Evolutionary conservation across 1,140 invertebrate genomes (phyloP).

Genomic region (Atta texana): DNA sequence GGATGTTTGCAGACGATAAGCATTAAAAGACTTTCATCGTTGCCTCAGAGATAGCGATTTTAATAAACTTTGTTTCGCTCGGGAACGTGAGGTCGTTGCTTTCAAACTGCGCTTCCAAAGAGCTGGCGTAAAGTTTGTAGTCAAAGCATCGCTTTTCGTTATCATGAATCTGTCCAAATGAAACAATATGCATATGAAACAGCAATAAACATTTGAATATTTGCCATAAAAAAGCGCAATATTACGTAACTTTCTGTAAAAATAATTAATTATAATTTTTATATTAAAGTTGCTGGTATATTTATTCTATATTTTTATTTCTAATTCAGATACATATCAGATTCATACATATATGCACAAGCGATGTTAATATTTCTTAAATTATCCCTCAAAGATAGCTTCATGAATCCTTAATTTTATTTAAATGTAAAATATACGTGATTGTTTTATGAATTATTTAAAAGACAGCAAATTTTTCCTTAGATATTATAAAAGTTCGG

Average conservation of each 20-base stretch:
- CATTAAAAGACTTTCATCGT: slow-evolving; percentile 67
- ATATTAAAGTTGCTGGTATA: neutral
- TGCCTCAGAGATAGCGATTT: slow-evolving; percentile 66
- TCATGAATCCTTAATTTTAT: neutral
- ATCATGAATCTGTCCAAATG: slow-evolving; percentile 9
- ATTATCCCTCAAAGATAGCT: neutral
- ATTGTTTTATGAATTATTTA: neutral
- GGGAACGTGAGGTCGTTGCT: slow-evolving; percentile 63
- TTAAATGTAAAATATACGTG: neutral
- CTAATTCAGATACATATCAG: neutral
- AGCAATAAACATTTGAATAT: slow-evolving; percentile 32
- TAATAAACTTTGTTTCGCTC: slow-evolving; percentile 75
- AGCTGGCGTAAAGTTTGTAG: slow-evolving; percentile 20
- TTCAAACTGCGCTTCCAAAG: slow-evolving; percentile 49
- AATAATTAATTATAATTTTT: neutral
- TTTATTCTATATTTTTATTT: slow-evolving; percentile 12
- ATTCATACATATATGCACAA: neutral
- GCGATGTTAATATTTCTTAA: neutral
- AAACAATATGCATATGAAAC: slow-evolving; percentile 48
- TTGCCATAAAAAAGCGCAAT: slow-evolving; percentile 27
- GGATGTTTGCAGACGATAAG: slow-evolving; percentile 71
- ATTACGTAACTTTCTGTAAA: neutral
- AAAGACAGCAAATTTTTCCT: neutral
- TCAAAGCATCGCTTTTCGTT: slow-evolving; percentile 21
- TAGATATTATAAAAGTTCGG: neutral